phyloP scores from a whole-genome alignment of 2,113 vertebrate genomes.

The Chloroceryle aenea region DNA sequence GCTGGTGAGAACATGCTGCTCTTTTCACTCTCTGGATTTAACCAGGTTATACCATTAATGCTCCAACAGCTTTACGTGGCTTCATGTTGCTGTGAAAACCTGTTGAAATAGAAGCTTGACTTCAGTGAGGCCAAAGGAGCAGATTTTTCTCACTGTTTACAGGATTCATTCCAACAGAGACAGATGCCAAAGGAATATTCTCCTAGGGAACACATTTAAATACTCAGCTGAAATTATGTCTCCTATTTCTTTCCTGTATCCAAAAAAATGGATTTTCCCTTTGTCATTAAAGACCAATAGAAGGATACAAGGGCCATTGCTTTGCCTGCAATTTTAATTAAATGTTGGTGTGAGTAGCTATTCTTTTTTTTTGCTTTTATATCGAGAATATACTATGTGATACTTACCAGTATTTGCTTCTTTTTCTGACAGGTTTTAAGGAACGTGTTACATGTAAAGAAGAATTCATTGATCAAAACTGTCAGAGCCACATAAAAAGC shows the following conservation, averaged over 20 bases:
- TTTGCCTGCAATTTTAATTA: neutral
- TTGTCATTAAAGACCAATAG: neutral
- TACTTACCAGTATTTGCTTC: neutral
- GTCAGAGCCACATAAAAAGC: neutral
- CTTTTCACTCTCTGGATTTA: neutral
- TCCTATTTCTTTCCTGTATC: neutral
- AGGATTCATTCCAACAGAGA: neutral
- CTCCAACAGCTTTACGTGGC: neutral
- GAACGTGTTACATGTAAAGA: neutral
- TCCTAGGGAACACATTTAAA: neutral
- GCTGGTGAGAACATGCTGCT: neutral
- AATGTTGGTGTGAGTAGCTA: neutral
- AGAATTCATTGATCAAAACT: neutral
- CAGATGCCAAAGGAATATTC: neutral
- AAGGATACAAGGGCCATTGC: fast-evolving
- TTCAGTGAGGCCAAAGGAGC: neutral
- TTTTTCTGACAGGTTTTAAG: neutral
- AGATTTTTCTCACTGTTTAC: neutral
- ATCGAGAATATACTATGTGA: neutral
- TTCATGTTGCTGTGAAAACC: neutral
- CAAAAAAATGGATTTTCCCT: neutral
- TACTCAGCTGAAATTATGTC: neutral
- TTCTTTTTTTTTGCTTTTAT: neutral
- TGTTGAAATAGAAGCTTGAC: neutral
- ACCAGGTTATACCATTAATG: neutral